Conservation (phyloP, 2,797 vertebrate species). For the Eulemur albifrons region DNA sequence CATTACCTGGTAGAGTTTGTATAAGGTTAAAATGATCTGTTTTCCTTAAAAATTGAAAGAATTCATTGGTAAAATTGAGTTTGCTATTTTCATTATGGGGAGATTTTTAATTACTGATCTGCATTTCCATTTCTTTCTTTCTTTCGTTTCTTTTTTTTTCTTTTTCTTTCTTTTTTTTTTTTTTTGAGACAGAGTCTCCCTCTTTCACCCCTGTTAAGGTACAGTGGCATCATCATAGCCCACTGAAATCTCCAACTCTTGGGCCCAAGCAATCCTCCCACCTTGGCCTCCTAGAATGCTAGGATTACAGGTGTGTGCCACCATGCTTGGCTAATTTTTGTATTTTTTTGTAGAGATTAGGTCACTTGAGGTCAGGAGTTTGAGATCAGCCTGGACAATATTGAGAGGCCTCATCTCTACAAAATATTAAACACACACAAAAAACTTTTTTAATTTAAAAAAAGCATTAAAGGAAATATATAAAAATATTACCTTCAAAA, state of each 20-base stretch:
- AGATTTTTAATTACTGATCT: not conserved
- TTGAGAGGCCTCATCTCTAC: not conserved
- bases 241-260: not conserved
- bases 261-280: not conserved
- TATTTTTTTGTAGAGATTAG: not conserved
- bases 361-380: not conserved
- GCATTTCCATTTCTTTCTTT: not conserved
- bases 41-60: conserved; percentile 27
- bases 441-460: too few species aligned
- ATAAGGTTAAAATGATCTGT: not conserved
- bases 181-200: not conserved
- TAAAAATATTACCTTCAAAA: not conserved
- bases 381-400: not conserved
- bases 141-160: too few species aligned
- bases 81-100: not conserved
- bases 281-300: not conserved
- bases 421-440: not conserved
- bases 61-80: not conserved
- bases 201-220: too few species aligned
- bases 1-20: not conserved
- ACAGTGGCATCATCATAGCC: not conserved
- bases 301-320: not conserved
- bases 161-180: too few species aligned
- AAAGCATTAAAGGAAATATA: not conserved
- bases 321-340: not conserved